Base-by-base conservation (phyloP, 2,113 vertebrate species). In the Burhinus bistriatus region DNA sequence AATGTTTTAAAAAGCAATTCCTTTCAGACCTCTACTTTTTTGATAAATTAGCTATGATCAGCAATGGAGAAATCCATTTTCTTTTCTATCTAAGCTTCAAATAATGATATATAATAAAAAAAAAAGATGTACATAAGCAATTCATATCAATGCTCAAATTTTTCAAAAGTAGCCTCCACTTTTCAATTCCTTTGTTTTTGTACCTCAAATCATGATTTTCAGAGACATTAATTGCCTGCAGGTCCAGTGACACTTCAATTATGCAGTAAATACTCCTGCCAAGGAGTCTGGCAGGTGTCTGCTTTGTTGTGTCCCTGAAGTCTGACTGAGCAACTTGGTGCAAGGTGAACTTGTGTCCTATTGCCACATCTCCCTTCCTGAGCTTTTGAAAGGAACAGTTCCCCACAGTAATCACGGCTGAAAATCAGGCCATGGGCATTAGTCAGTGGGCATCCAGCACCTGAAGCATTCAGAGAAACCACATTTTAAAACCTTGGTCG, bases 1-100 rank as follows among this genome's bases (percentile, higher is more conserved):
- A 95, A 76, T 62, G 75, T 94, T 93, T 95, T 76, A 95, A 85
- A 90, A 93, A 79, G 84, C 36, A 94, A 84, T 90, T 96, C 75
- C 61, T 93, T 94, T 87, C 84, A 93, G 87, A 94, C 14, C 12
- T 90, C 70, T 57, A 72, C 55, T 70, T 90, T 87, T 90, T 79
- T 96, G 85, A 95, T 77, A 94, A 93, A 95, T 95, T 93, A 91
- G 90, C 66, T 78, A 57, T 72, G 61, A 90, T 72, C 73, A 84
- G 61, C 65, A 89, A 78, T 49, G 52, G 73, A 92, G 14, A 93
- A 89, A 90, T 84, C 57, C 8, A 78, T 96, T 94, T 88, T 54
- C 51, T 81, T 80, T 94, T 59, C 70, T 71, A 84, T 12, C 44
- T 76, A 83, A 79, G 17, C 19, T 84, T 87, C n/a, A 73, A 89